Evolutionary conservation across 2,888 invertebrate species (phyloP).

Genomic region (Orthosia incerta): DNA sequence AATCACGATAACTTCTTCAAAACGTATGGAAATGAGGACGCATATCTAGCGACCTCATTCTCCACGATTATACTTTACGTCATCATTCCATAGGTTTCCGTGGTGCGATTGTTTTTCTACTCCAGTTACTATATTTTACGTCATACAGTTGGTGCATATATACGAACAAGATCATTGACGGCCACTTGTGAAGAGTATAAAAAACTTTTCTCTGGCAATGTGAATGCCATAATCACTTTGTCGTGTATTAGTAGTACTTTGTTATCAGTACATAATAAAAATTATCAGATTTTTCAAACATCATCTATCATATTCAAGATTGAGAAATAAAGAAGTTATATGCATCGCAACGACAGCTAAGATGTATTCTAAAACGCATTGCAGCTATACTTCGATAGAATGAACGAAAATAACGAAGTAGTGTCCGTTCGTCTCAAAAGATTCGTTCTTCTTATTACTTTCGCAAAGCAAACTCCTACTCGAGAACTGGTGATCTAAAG

Average conservation of each 20-base stretch:
- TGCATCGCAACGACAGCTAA: too few relatives aligned
- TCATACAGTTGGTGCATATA: conserved; percentile 36
- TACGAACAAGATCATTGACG: conserved; percentile 10
- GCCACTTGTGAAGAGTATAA: neutral
- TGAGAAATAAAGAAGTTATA: neutral
- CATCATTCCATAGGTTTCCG: conserved; percentile 57
- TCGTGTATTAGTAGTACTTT: neutral
- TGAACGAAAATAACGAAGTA: too few relatives aligned
- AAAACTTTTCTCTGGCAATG: neutral
- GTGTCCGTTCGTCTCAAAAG: too few relatives aligned
- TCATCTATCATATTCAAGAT: neutral
- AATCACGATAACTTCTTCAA: conserved; percentile 45
- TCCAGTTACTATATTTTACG: conserved; percentile 62
- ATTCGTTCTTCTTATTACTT: too few relatives aligned
- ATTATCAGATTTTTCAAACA: too few relatives aligned
- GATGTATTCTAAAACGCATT: too few relatives aligned
- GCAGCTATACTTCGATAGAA: too few relatives aligned
- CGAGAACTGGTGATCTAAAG: neutral
- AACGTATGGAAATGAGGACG: conserved; percentile 55
- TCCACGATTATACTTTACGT: conserved; percentile 48
- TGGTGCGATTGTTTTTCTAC: conserved; percentile 59
- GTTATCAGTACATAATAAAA: too few relatives aligned
- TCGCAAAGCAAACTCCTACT: neutral
- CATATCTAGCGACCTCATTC: conserved; percentile 55
- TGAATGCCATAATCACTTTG: neutral